These are phyloP conservation scores for Epizoanthus fatuus DNA, from an alignment of 92 coral and sea anemone species.

Conservation along the genomic window DNA sequence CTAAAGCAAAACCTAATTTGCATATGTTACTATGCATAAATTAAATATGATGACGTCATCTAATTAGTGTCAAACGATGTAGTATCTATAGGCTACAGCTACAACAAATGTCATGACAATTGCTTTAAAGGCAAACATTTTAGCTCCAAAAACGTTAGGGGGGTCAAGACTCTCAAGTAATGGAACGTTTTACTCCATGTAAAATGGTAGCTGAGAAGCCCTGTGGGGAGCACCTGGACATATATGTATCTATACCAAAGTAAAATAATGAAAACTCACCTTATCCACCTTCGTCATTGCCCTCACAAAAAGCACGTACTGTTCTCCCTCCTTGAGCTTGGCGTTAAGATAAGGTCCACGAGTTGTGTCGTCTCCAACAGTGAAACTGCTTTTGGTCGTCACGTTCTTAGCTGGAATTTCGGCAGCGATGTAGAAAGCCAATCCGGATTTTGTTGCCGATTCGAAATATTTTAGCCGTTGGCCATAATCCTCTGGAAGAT, in stretches of 20 bases:
- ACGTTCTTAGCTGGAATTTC: neutral
- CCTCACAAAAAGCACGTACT: neutral
- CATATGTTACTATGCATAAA: too few species aligned
- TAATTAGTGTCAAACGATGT: too few species aligned
- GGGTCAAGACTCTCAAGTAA: too few species aligned
- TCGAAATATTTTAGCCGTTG: neutral
- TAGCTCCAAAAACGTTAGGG: too few species aligned
- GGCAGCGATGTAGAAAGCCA: neutral
- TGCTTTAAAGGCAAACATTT: too few species aligned
- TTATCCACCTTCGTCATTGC: neutral
- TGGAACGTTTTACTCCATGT: too few species aligned
- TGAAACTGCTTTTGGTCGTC: neutral
- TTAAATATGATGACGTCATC: too few species aligned
- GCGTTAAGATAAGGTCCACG: neutral
- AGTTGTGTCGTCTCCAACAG: neutral
- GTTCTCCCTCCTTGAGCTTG: conserved; percentile 3
- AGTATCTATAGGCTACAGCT: too few species aligned
- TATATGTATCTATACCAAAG: neutral
- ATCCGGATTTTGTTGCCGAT: neutral
- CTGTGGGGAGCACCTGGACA: too few species aligned
- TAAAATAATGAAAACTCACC: neutral
- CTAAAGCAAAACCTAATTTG: too few species aligned
- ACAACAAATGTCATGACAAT: too few species aligned
- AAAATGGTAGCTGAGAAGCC: too few species aligned
- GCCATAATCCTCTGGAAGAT: neutral